Evolutionary conservation across 2,113 vertebrate genomes (phyloP).

Genomic region (Oriolus oriolus): DNA sequence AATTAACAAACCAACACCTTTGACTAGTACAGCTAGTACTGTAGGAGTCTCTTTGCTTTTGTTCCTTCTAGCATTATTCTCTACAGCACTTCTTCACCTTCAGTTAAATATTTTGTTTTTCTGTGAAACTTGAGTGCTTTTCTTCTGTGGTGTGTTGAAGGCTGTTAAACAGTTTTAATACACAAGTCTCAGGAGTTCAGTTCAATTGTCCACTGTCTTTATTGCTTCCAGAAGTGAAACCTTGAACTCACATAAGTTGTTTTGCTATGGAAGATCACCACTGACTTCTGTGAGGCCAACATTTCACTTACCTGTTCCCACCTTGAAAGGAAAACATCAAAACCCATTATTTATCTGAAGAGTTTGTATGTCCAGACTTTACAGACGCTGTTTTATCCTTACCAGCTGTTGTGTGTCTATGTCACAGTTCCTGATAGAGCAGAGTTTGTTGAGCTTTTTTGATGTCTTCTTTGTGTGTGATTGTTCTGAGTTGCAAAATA

Average conservation of each 20-base stretch:
- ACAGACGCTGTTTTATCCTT: neutral
- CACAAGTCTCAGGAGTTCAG: neutral
- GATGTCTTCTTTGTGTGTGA: neutral
- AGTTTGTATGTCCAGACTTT: neutral
- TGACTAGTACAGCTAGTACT: neutral
- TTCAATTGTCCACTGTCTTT: neutral
- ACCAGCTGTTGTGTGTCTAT: neutral
- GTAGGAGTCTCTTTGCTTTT: neutral
- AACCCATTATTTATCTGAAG: neutral
- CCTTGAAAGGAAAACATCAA: neutral
- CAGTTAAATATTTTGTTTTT: neutral
- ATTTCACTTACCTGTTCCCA: neutral
- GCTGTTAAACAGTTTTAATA: neutral
- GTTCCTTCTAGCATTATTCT: neutral
- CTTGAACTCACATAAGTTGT: neutral
- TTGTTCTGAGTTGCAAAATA: constrained; percentile 14
- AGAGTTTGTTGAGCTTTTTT: neutral
- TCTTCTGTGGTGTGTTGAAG: neutral
- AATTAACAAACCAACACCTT: neutral
- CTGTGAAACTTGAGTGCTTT: neutral
- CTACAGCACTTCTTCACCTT: neutral
- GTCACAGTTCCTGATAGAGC: neutral
- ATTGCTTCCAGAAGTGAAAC: neutral
- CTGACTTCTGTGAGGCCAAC: neutral
- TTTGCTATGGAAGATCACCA: neutral